Base-by-base conservation (phyloP, 2,113 vertebrate species). In the Xenopus laevis region DNA sequence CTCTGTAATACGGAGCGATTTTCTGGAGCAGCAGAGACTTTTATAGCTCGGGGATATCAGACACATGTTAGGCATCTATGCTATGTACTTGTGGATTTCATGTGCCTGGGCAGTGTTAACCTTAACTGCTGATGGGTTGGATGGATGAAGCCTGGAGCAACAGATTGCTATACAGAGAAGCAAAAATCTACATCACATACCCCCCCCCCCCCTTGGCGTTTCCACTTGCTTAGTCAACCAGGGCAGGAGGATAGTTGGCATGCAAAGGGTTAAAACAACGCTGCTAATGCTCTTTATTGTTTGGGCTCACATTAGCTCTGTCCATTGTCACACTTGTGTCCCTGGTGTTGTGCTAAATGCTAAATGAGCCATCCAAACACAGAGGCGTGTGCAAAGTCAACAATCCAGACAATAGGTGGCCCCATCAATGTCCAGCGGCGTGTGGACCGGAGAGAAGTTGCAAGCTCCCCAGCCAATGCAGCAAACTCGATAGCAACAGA, bases 371-470 rank as follows among this genome's bases (percentile, higher is more conserved):
- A 11, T 65, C 63, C 63, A 46, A 65, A 46, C 17, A 45, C 9
- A 18, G 63, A 65, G 63, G 33, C 63, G 63, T 46, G 63, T 46
- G 63, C 44, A 46, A 55, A 65, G 40, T 63, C 61, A 63, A 63
- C 23, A 33, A 13, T 40, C 27, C 5, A 46, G 44, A 65, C 63
- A 65, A 65, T 65, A 65, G 63, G 10, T 65, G 40, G 16, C 40
- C 40, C 10, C 33, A 65, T 65, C 63, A 65, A 46, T 46, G 63
- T 65, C 16, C 17, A 17, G 33, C 33, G 6, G 6, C 5, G 63
- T 65, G 62, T 9, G 55, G 13, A 68, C 65, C 58, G 3, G 71
- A 50, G 1, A 4, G 61, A 74, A 74, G 64, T 74, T 74, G n/a
- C 21, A 58, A 59, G 5, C n/a, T 50, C 62, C 21, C 16, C 15